Base-by-base conservation (phyloP, 2,888 invertebrate genomes). In the Steromphala cineraria region DNA sequence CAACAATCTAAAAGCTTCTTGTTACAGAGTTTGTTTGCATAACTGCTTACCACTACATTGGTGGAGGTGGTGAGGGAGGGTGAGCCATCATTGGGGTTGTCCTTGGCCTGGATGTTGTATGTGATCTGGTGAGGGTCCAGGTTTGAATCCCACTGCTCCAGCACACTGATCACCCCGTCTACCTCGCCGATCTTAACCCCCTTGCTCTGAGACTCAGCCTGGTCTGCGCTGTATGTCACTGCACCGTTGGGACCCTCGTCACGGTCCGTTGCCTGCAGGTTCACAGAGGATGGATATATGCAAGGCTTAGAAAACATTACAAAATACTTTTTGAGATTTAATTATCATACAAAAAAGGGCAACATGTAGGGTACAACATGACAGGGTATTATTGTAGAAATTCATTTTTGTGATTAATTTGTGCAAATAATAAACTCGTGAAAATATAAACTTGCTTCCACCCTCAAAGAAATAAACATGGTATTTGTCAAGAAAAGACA, bases 181-280 rank as follows among this genome's bases (percentile, higher is more conserved):
- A 62, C 40, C 5, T 87, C 67, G 10, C 76, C 31, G 80, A 89
- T 98, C 95, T 40, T 94, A 94, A 91, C 97, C 97, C 90, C 93
- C 93, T 89, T 95, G 93, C 75, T 90, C 87, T 82, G 91, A 88
- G n/a, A 87, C 84, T 40, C 52, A 5, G 1, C 1, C 46, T 46
- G 10, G 8, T 90, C 89, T 10, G 93, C 86, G 15, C 88, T 86
- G 85, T 97, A 98, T 85, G 95, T 95, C 31, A 98, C 94, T 90
- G 95, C 95, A 0, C 98, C 98, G 92, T 95, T 97, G 85, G 96
- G 95, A 0, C 97, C 97, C 79, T 96, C 96, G 92, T 98, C 98
- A 85, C 95, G 95, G 93, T 98, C 98, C 86, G 96, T 95, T 0
- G 98, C 98, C 95, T 96, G 85, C 4, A 81, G 81, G 74, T 15